These are phyloP conservation scores for Saimiri boliviensis DNA, from an alignment of 2,113 vertebrate species.

Conservation along the genomic window DNA sequence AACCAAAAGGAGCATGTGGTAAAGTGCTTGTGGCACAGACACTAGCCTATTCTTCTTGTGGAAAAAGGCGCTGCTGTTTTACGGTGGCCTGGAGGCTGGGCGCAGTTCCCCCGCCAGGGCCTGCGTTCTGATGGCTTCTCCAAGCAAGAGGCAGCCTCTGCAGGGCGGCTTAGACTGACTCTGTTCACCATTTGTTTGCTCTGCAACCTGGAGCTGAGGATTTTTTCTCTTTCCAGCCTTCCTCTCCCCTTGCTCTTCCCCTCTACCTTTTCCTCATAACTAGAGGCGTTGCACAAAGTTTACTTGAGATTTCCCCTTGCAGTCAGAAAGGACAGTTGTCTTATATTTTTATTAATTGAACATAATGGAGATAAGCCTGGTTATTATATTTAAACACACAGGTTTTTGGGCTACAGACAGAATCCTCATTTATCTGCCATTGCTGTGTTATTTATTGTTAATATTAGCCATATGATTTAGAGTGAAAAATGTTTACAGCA, in stretches of 20 bases:
- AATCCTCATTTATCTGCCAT: background rate
- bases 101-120: conserved; percentile 68
- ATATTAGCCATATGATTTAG: background rate
- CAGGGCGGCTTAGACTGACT: background rate
- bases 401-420: background rate
- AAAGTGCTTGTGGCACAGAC: conserved; percentile 82
- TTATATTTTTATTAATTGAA: background rate
- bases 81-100: conserved; percentile 82
- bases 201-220: conserved; percentile 27
- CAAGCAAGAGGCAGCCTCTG: conserved; percentile 71
- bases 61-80: conserved; percentile 86
- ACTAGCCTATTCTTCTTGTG: conserved; percentile 86
- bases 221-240: background rate
- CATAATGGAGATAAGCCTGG: background rate
- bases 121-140: conserved; percentile 70
- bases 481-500: background rate
- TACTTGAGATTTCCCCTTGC: background rate
- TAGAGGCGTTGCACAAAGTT: background rate
- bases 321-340: background rate
- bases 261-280: background rate
- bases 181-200: conserved; percentile 51
- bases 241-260: background rate
- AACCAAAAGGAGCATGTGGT: conserved; percentile 83
- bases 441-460: background rate
- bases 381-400: background rate